Evolutionary conservation across 2,888 invertebrate genomes (phyloP), one percentile per base, ranked within the genome.

Genomic region (Drosophila stalkeri): DNA sequence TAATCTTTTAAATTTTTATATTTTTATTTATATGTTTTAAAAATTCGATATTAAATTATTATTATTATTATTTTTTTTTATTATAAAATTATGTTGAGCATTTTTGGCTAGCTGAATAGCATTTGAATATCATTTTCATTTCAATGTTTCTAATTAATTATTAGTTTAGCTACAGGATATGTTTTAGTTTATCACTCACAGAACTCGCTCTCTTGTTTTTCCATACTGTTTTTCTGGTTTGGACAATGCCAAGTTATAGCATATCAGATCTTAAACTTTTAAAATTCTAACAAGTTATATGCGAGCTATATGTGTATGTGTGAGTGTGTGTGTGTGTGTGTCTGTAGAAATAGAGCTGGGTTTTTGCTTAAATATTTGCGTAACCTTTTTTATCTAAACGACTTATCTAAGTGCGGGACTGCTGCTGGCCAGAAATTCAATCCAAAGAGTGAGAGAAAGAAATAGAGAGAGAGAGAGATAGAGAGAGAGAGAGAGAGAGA

Each of bases 331-430:
- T 37, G 37, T n/a, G 20, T 47, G 11, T n/a, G 35, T 23, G 16
- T 31, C 1, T 9, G 8, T 6, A n/a, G 12, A 20, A 18, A 43
- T 52, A 47, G 43, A 64, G 47, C 60, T 62, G 52, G 44, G 41
- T 12, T 65, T n/a, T 55, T 51, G 57, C 77, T 77, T 76, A 84
- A 84, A 80, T 71, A 84, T 89, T 85, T 87, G 71, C 71, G 66
- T 89, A 87, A 85, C 85, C 85, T 85, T 85, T 85, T 89, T 68
- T 84, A 89, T 85, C 85, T 85, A 68, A 85, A 89, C 89, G 88
- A 87, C 78, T 66, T 64, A 85, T 85, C 85, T 73, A 64, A 77
- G 72, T 77, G 77, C 59, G 65, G 57, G 55, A 44, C 39, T 33
- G 49, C 57, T 57, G 64, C 64, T 65, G 71, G 64, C 60, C 71